Evolutionary conservation across 2,888 invertebrate genomes (phyloP).

Genomic region (Poecilus cupreus): DNA sequence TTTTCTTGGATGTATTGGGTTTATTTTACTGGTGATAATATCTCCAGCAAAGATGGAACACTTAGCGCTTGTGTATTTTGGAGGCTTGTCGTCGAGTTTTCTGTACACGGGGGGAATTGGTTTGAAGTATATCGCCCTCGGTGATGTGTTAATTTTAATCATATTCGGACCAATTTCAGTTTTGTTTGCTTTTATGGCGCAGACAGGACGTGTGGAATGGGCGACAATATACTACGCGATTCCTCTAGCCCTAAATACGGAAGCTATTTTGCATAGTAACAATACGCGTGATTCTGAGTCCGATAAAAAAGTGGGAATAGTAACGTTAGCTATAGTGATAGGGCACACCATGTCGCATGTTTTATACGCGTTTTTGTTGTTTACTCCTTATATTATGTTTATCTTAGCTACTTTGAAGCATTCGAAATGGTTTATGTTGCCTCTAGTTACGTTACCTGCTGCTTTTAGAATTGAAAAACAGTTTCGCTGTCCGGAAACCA

Average conservation of each 20-base stretch:
- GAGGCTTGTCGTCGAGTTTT: conserved; percentile 95
- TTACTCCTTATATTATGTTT: conserved; percentile 93
- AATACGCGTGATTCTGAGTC: conserved; percentile 94
- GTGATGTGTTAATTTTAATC: conserved; percentile 92
- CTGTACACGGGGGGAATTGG: conserved; percentile 98
- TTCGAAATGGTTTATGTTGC: conserved; percentile 91
- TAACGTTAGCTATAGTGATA: conserved; percentile 94
- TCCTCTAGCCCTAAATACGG: conserved; percentile 94
- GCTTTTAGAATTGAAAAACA: conserved; percentile 94
- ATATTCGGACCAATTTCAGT: conserved; percentile 96
- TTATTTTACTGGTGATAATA: conserved; percentile 83
- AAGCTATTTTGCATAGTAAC: conserved; percentile 96
- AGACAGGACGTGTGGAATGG: conserved; percentile 94
- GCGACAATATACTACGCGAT: conserved; percentile 94
- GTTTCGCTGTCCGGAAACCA: conserved; percentile 86
- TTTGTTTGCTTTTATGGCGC: conserved; percentile 93
- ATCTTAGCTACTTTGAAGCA: conserved; percentile 89
- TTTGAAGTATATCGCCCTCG: conserved; percentile 95
- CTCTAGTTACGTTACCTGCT: conserved; percentile 88
- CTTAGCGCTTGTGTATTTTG: conserved; percentile 94
- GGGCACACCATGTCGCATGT: conserved; percentile 94
- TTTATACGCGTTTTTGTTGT: conserved; percentile 90
- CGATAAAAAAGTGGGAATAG: conserved; percentile 92
- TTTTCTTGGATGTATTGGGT: conserved; percentile 88
- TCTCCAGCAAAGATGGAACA: conserved; percentile 97